Evolutionary conservation across 2,113 vertebrate genomes (phyloP), one percentile per base, ranked within the genome.

Genomic region (Gasterosteus aculeatus): DNA sequence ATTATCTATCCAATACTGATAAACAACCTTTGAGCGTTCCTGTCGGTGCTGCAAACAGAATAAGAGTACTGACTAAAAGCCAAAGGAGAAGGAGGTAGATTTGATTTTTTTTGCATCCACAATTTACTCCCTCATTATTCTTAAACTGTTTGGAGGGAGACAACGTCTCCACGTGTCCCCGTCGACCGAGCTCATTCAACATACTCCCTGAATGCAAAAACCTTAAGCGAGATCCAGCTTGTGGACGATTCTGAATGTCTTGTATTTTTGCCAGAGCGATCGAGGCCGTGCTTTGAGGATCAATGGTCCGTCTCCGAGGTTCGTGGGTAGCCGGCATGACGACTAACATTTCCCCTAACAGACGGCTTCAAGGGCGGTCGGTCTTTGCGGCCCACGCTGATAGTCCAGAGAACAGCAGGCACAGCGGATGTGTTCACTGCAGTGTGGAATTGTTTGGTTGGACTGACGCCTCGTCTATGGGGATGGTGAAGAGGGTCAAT

Each of bases 371-470:
- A 81, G 63, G 60, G 72, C 58, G 57, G 72, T 59, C 77, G 78
- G 67, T 82, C 77, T 62, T 80, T 85, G 49, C 68, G 75, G 61
- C 57, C 35, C 33, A 46, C 38, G 39, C 62, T 26, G 35, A 76
- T 61, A 54, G 49, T 51, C 8, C 16, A 39, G 58, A 75, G 18
- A 44, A 66, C 41, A 65, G 56, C 54, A 69, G 60, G 16, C 26
- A 4, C 22, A 70, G 77, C 46, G 59, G 38, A 22, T 31, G 54
- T 70, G 73, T 46, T 86, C 80, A 73, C 59, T 66, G 61, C 70
- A 60, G 73, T 77, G 74, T 78, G 71, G 67, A 74, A 85, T 53
- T 74, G 79, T 85, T 86, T 73, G 65, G 68, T 80, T 77, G 73
- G 70, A 80, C 54, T 53, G 67, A 65, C 3, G 22, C 69, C 46